Conservation (phyloP, 2,888 invertebrate species). For the Bellardia bayeri region DNA sequence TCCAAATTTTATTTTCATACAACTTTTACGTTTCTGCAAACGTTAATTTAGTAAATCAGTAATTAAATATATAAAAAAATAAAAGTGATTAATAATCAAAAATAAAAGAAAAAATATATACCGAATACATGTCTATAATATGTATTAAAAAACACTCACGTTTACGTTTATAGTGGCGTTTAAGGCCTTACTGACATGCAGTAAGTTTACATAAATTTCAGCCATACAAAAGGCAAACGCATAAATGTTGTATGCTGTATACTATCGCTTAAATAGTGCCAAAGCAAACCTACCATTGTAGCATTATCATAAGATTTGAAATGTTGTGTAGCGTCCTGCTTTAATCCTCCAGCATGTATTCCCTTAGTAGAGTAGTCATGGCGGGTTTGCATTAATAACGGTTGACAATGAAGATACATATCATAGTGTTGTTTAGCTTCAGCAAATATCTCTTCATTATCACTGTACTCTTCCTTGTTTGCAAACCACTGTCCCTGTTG, state of each 20-base stretch:
- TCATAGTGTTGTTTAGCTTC: slow-evolving; percentile 15
- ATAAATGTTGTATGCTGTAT: slow-evolving; percentile 75
- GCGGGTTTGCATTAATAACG: slow-evolving; percentile 42
- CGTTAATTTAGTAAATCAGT: slow-evolving; percentile 1
- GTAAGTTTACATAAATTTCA: slow-evolving; percentile 77
- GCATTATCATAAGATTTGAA: slow-evolving; percentile 63
- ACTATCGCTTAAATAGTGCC: slow-evolving; percentile 79
- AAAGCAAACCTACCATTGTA: slow-evolving; percentile 77
- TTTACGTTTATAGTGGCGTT: not conserved
- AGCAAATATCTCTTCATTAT: slow-evolving; percentile 48
- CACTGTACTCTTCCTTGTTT: slow-evolving; percentile 80
- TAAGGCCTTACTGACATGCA: not conserved
- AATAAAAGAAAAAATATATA: not conserved
- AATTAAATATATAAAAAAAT: not conserved
- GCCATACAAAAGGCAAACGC: slow-evolving; percentile 78
- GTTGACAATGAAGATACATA: slow-evolving; percentile 28
- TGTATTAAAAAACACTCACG: not conserved
- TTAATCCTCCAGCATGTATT: slow-evolving; percentile 50
- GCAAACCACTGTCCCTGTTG: slow-evolving; percentile 78
- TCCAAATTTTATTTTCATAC: slow-evolving; percentile 40
- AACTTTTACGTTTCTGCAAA: slow-evolving; percentile 10
- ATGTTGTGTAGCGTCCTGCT: slow-evolving; percentile 34
- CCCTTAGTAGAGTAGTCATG: slow-evolving; percentile 17
- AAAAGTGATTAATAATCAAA: not conserved
- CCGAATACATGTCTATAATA: not conserved